Evolutionary conservation across 1,140 invertebrate genomes (phyloP), one percentile per base, ranked within the genome.

Genomic region (Metaphire vulgaris): DNA sequence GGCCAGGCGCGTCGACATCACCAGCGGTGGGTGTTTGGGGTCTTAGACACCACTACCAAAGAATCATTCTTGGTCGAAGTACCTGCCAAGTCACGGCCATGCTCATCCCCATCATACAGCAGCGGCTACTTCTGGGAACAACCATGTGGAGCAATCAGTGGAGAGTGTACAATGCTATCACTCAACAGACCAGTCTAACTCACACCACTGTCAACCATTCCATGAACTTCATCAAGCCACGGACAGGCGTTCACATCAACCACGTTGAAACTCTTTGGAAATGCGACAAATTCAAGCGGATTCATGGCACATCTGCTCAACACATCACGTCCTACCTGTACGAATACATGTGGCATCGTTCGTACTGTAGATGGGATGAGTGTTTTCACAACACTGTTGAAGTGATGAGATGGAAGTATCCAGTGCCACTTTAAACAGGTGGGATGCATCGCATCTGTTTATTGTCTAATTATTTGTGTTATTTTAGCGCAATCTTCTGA

Each of bases 251-350:
- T 14, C 14, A 65, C 56, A n/a, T 15, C 56, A 15, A 65, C 56
- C 14, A 14, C 56, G 56, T 65, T n/a, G 56, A 65, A n/a, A 65
- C 14, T 65, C n/a, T 65, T 15, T 65, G 56, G 56, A 14, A n/a
- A 65, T 65, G 56, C 56, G 56, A 14, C 56, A 65, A 65, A 65
- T 65, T 65, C 56, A 65, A 65, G 56, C 14, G n/a, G 56, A n/a
- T n/a, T n/a, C 14, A n/a, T 15, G 56, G 56, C 14, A 65, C 56
- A n/a, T 65, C 56, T 14, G 56, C 56, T 65, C 14, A 14, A 65
- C 56, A 65, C 14, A n/a, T 65, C 14, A 15, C 56, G n/a, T 65
- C 56, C 14, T n/a, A 65, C 56, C 56, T 65, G 56, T 14, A 65
- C 56, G 56, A 65, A n/a, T 65, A 15, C 56, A 65, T 65, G 56